Base-by-base conservation (phyloP, 2,888 invertebrate genomes). In the Ptycholaimellus sp. region DNA sequence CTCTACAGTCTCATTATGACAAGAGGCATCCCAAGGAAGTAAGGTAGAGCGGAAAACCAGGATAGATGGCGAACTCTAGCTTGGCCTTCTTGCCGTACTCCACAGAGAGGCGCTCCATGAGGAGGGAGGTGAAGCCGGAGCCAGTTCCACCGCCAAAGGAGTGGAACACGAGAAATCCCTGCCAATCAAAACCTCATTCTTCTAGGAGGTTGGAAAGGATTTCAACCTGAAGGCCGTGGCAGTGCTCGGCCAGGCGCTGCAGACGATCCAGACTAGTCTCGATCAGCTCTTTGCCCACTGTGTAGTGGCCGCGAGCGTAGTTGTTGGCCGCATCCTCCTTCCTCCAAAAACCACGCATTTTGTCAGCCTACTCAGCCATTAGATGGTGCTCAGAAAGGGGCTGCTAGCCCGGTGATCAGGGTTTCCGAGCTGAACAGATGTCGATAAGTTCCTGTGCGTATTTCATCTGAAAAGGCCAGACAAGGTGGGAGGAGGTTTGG, bases 141-240 rank as follows among this genome's bases (percentile, higher is more conserved):
- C 79, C 82, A 19, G 79, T 82, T 37, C 80, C 79, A 73, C 78
- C 37, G 73, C 78, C 65, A 46, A 82, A 85, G 3, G 77, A 77
- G 59, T 81, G 81, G 61, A 80, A 82, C 38, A 81, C 72, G 49
- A 79, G 71, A 62, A 79, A 79, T 20, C 79, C 79, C 46, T 62
- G 63, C 9, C n/a, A n/a, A n/a, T n/a, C n/a, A n/a, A n/a, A n/a
- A n/a, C n/a, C n/a, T n/a, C n/a, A n/a, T n/a, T n/a, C n/a, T n/a
- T n/a, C n/a, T n/a, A n/a, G n/a, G n/a, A n/a, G n/a, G n/a, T n/a
- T n/a, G n/a, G n/a, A n/a, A n/a, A n/a, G n/a, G n/a, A n/a, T n/a
- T n/a, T n/a, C n/a, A n/a, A n/a, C n/a, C n/a, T n/a, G 25, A 13
- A 23, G 25, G 13, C 25, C 25, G 13, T 6, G 13, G 25, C 25